Percentiles rank a stretch among this genome's conserved stretches.
Evolutionary conservation across 2,113 vertebrate genomes (phyloP).

Genomic region (Verasper variegatus): DNA sequence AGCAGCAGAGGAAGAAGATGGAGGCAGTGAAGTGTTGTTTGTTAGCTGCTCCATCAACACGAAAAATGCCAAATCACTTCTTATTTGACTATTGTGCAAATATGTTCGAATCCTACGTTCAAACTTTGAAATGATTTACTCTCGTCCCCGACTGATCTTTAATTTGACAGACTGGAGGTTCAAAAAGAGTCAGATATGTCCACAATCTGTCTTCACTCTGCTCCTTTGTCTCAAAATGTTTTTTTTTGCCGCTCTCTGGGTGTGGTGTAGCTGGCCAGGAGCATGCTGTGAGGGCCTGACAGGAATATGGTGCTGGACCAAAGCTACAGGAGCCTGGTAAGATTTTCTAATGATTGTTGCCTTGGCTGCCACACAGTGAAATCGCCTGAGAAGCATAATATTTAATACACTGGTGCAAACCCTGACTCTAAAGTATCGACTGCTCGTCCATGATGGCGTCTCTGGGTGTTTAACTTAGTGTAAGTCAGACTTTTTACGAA

Average conservation of each 20-base stretch:
- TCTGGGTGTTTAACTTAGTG: conserved; percentile 21
- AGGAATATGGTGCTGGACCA: conserved; percentile 46
- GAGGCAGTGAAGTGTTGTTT: no score
- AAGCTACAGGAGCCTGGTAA: conserved; percentile 58
- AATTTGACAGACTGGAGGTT: not conserved
- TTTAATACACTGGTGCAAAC: conserved; percentile 42
- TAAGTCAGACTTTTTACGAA: conserved; percentile 1
- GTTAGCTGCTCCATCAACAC: no score
- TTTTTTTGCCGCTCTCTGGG: conserved; percentile 43
- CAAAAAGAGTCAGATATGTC: conserved; percentile 13
- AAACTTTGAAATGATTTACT: not conserved
- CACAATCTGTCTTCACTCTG: conserved; percentile 1
- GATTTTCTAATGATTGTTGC: conserved; percentile 56
- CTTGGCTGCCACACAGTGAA: conserved; percentile 35
- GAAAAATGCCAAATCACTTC: not conserved
- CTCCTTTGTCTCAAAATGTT: conserved; percentile 36
- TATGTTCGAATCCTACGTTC: not conserved
- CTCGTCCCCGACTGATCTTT: not conserved
- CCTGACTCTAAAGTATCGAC: conserved; percentile 44
- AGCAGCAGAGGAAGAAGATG: no score
- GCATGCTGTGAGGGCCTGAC: conserved; percentile 56
- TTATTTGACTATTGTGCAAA: not conserved
- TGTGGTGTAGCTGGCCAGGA: conserved; percentile 40
- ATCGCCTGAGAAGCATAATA: conserved; percentile 31
- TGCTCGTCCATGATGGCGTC: conserved; percentile 11